Evolutionary conservation across 1,140 invertebrate genomes (phyloP).

Genomic region (Planococcus citri): DNA sequence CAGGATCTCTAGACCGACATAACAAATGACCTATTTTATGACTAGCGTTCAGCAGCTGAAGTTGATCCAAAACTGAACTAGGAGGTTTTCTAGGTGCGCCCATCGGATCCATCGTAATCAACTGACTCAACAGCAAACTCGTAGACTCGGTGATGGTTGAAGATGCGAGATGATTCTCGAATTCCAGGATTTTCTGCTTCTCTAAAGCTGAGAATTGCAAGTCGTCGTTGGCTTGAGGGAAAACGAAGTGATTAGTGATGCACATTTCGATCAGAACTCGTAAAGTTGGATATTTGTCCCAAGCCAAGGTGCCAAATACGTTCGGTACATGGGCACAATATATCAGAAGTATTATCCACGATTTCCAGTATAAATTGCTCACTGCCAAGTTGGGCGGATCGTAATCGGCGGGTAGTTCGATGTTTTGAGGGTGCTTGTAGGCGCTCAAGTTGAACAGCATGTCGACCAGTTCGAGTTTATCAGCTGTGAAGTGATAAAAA

Average conservation of each 20-base stretch:
- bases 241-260: slow-evolving; percentile 78
- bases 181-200: slow-evolving; percentile 74
- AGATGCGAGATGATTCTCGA: slow-evolving; percentile 84
- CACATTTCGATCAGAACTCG: slow-evolving; percentile 91
- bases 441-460: slow-evolving; percentile 78
- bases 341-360: slow-evolving; percentile 80
- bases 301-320: slow-evolving; percentile 70
- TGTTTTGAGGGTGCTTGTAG: slow-evolving; percentile 88
- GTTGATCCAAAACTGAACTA: slow-evolving; percentile 56
- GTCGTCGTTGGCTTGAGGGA: slow-evolving; percentile 57
- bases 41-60: slow-evolving; percentile 63
- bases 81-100: slow-evolving; percentile 71
- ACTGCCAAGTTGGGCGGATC: slow-evolving; percentile 80
- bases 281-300: slow-evolving; percentile 85
- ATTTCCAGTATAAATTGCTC: slow-evolving; percentile 79
- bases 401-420: slow-evolving; percentile 70
- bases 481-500: too few species aligned
- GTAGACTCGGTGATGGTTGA: slow-evolving; percentile 83
- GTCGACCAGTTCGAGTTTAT: slow-evolving; percentile 76
- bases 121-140: slow-evolving; percentile 67
- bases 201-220: slow-evolving; percentile 59
- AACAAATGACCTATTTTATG: slow-evolving; percentile 79
- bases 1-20: slow-evolving; percentile 77
- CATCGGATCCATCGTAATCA: slow-evolving; percentile 70
- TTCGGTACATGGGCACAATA: slow-evolving; percentile 79